Evolutionary conservation across 1,140 invertebrate species (phyloP).

Genomic region (Xylocopa sonorina): DNA sequence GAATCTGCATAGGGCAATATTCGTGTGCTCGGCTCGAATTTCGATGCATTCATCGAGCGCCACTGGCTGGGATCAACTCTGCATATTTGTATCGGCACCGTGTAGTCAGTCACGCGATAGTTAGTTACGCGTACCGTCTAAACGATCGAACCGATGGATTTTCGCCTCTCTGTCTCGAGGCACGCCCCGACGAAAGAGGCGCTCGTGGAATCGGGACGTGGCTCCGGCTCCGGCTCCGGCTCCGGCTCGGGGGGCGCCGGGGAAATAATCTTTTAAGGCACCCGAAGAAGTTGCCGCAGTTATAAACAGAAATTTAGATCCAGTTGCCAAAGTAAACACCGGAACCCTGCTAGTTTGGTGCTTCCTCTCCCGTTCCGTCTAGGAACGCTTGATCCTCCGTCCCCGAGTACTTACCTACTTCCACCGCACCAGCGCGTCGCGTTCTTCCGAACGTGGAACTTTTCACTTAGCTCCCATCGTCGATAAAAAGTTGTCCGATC

Average conservation of each 20-base stretch:
- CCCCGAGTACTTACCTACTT: not conserved
- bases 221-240: too few relatives aligned
- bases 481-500: conserved; percentile 76
- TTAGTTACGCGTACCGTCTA: too few relatives aligned
- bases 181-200: too few relatives aligned
- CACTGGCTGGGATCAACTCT: conserved; percentile 31
- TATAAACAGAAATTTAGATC: conserved; percentile 79
- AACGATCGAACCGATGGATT: too few relatives aligned
- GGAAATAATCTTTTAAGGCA: conserved; percentile 76
- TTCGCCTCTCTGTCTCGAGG: too few relatives aligned
- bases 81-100: conserved; percentile 49
- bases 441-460: conserved; percentile 70
- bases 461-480: conserved; percentile 74
- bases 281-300: conserved; percentile 72
- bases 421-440: not conserved
- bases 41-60: conserved; percentile 57
- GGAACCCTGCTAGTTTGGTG: conserved; percentile 43
- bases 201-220: not conserved
- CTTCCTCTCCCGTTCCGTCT: conserved; percentile 28
- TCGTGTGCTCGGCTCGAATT: conserved; percentile 59
- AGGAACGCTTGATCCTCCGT: conserved; percentile 39
- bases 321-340: conserved; percentile 76
- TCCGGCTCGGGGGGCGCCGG: conserved; percentile 35
- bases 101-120: too few relatives aligned
- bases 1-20: conserved; percentile 70